Evolutionary conservation across 2,888 invertebrate genomes (phyloP).

Genomic region (Tetranychus truncatus): DNA sequence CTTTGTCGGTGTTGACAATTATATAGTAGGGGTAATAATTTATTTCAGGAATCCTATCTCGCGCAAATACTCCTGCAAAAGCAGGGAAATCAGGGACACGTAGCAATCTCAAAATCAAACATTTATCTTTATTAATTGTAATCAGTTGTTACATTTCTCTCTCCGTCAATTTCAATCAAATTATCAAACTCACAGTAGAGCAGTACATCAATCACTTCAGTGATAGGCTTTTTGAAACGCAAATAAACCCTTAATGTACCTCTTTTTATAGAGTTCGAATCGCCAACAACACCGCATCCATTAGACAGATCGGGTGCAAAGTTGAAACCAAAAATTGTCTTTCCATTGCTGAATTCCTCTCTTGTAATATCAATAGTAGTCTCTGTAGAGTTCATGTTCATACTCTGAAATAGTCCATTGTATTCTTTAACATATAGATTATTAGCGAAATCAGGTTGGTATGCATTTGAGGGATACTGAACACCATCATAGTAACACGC

Average conservation of each 20-base stretch:
- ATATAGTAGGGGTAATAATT: neutral
- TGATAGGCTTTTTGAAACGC: neutral
- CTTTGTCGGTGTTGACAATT: constrained; percentile 11
- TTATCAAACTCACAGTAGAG: constrained; percentile 14
- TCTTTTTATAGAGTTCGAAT: constrained; percentile 1
- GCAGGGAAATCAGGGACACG: neutral
- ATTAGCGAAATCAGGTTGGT: constrained; percentile 23
- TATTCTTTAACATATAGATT: constrained; percentile 10
- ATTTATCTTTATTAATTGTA: neutral
- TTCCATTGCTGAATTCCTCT: neutral
- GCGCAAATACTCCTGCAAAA: constrained; percentile 10
- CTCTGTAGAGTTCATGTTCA: neutral
- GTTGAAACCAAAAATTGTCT: constrained; percentile 10
- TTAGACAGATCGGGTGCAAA: constrained; percentile 13
- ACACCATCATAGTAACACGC: constrained; percentile 26
- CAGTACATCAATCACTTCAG: neutral
- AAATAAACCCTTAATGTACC: constrained; percentile 11
- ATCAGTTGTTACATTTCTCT: neutral
- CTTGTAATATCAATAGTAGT: neutral
- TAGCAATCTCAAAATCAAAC: neutral
- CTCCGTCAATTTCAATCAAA: neutral
- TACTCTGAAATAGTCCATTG: constrained; percentile 25
- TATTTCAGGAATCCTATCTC: neutral
- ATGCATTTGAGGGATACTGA: constrained; percentile 25
- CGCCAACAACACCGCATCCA: constrained; percentile 6